These are phyloP conservation scores for Thamnophis elegans DNA, from an alignment of 2,797 vertebrate genomes.

Conservation along the genomic window DNA sequence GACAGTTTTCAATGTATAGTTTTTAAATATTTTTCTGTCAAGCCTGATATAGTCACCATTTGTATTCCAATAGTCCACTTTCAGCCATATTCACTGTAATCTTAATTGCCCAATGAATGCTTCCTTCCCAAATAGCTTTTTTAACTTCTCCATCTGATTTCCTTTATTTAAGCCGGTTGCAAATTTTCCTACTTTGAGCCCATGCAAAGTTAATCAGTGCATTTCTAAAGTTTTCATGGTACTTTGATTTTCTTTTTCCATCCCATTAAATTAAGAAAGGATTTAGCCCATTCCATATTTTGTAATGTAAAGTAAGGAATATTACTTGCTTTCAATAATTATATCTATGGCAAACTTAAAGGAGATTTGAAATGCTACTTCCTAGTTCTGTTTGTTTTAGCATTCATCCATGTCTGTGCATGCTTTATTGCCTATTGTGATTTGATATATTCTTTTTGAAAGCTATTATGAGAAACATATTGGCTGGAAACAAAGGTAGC, in stretches of 20 bases:
- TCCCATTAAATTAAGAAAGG: not conserved
- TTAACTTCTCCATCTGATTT: not conserved
- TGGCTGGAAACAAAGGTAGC: not conserved
- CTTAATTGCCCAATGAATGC: not conserved
- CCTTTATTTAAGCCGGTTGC: not conserved
- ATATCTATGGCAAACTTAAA: not conserved
- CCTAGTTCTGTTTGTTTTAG: not conserved
- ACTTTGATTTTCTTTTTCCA: not conserved
- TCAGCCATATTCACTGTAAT: not conserved
- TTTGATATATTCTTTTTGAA: not conserved
- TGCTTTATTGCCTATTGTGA: not conserved
- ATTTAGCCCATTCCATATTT: not conserved
- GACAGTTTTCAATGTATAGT: not conserved
- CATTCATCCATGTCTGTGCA: not conserved
- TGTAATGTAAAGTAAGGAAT: not conserved
- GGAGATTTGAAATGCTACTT: not conserved
- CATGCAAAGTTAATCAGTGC: not conserved
- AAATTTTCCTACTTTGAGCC: not conserved
- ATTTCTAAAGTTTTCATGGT: conserved; percentile 1
- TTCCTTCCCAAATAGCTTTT: not conserved
- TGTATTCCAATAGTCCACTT: not conserved
- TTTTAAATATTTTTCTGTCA: not conserved
- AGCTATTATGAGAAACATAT: not conserved
- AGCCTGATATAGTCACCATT: not conserved
- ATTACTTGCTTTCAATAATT: not conserved